Conservation (phyloP, 2,888 invertebrate genomes). For the Caenorhabditis becei region DNA sequence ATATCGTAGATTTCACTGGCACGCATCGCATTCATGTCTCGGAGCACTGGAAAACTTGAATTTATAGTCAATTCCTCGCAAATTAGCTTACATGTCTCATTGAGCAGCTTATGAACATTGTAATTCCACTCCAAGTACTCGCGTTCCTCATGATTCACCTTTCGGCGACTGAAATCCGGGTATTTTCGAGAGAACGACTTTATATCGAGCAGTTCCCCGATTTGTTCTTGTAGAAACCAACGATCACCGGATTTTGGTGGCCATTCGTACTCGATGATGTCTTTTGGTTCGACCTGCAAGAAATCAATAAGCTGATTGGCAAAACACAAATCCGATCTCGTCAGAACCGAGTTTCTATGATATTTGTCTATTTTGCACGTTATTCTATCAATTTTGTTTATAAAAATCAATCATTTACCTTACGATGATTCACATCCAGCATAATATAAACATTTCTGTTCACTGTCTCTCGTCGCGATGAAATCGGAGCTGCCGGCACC, state of each 20-base stretch:
- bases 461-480: constrained; percentile 30
- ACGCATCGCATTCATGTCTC: constrained; percentile 77
- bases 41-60: constrained; percentile 66
- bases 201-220: constrained; percentile 94
- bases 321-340: no score
- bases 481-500: constrained; percentile 22
- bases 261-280: constrained; percentile 81
- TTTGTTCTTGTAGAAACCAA: constrained; percentile 88
- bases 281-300: constrained; percentile 63
- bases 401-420: neutral
- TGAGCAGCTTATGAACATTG: constrained; percentile 75
- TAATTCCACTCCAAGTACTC: constrained; percentile 89
- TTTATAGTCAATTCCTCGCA: neutral
- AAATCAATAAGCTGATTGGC: neutral
- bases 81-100: constrained; percentile 65
- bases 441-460: constrained; percentile 59
- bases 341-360: no score
- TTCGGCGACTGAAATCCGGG: constrained; percentile 80
- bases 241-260: constrained; percentile 78
- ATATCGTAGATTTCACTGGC: constrained; percentile 91
- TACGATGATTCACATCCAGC: constrained; percentile 55
- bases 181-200: constrained; percentile 95
- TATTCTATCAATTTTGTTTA: no score
- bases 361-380: no score
- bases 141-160: constrained; percentile 90